Percentiles rank a stretch among this genome's conserved stretches.
Evolutionary conservation across 1,140 invertebrate genomes (phyloP).

Genomic region (Macrotrachela quadricornifera): DNA sequence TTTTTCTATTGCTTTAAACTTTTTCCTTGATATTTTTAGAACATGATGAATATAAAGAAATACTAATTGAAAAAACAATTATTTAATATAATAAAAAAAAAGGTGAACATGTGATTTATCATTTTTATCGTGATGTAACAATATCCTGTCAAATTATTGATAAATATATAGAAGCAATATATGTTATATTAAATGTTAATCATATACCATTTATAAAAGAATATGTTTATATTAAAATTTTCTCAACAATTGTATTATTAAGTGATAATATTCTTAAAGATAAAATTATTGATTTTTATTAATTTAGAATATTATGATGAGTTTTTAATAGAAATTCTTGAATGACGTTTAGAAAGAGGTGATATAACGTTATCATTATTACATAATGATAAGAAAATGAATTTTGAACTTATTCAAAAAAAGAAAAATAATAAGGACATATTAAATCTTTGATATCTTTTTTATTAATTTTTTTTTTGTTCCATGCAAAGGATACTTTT

Average conservation of each 20-base stretch:
- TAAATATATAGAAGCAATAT: slow-evolving; percentile 73
- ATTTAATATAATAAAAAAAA: slow-evolving; percentile 59
- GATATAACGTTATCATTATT: slow-evolving; percentile 42
- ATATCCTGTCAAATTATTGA: slow-evolving; percentile 66
- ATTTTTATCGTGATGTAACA: slow-evolving; percentile 49
- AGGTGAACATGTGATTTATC: slow-evolving; percentile 68
- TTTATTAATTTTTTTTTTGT: too few species aligned
- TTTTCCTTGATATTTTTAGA: slow-evolving; percentile 35
- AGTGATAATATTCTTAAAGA: slow-evolving; percentile 60
- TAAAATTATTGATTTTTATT: slow-evolving; percentile 77
- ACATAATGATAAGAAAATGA: slow-evolving; percentile 11
- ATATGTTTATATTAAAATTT: slow-evolving; percentile 60
- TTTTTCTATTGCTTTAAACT: background rate
- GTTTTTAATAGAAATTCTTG: slow-evolving; percentile 46
- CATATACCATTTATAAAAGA: slow-evolving; percentile 63
- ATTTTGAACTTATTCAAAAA: too few species aligned
- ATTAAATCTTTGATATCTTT: too few species aligned
- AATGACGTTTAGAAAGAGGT: slow-evolving; percentile 61
- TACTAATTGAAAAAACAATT: slow-evolving; percentile 77
- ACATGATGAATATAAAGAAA: slow-evolving; percentile 70
- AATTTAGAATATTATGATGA: slow-evolving; percentile 52
- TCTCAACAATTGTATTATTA: slow-evolving; percentile 66
- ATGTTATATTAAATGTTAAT: slow-evolving; percentile 74
- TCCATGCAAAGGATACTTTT: too few species aligned
- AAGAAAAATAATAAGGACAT: too few species aligned